Base-by-base conservation (phyloP, 2,888 invertebrate genomes). In the Eupsilia transversa region DNA sequence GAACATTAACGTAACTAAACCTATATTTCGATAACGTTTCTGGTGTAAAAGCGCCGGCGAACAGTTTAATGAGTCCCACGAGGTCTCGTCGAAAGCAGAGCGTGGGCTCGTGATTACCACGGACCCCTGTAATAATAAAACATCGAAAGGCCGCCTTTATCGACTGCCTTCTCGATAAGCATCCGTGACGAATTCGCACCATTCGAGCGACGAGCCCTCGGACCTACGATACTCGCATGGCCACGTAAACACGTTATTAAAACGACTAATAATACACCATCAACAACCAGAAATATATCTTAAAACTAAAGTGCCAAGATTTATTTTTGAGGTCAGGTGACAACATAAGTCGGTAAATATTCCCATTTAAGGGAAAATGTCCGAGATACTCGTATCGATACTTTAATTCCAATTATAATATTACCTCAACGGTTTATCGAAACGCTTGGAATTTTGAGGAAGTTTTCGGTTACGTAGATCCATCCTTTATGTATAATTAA, bases 121-220 rank as follows among this genome's bases (percentile, higher is more conserved):
- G 89, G 90, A 89, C 91, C 91, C 92, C 93, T 92, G 92, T 94
- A 94, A 94, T 95, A 94, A 95, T 94, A 95, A 95, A 94, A 94
- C 92, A 94, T 95, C 94, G 93, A 93, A 94, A 93, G 87, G 92
- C 93, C 92, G 94, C 93, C 92, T 95, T 95, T 95, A 96, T 95
- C 95, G 94, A 91, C 90, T 93, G 94, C 93, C 92, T 93, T 89
- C 91, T 92, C 95, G 96, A 96, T 96, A 96, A 96, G 94, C 94
- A 95, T 93, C 95, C 96, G 95, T 95, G 96, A 96, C 96, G 95
- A 96, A 96, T 96, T 95, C 91, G 94, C 95, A 94, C 93, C 95
- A 94, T 93, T 94, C 93, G 85, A 82, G 66, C 83, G 78, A 41
- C 68, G 66, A 83, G 64, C 85, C 65, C 80, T 74, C 80, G 78